Base-by-base conservation (phyloP, 2,888 invertebrate genomes). In the Phengaris alcon region DNA sequence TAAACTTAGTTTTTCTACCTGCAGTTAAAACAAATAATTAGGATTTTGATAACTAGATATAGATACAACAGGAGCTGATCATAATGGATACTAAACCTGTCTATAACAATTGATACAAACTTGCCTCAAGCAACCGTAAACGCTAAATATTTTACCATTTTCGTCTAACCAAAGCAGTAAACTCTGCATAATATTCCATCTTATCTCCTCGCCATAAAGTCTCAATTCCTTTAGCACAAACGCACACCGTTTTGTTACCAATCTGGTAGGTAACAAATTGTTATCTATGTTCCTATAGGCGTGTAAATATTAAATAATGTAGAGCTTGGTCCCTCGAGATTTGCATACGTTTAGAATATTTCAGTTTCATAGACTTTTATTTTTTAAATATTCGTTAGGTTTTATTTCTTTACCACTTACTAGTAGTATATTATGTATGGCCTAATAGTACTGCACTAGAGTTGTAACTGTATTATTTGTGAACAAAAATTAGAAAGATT, bases 291-390 rank as follows among this genome's bases (percentile, higher is more conserved):
- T n/a, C n/a, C n/a, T 55, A 55, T 55, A 6, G n/a, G n/a, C n/a
- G 7, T n/a, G 55, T n/a, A 55, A 55, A 55, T 55, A 55, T 55
- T 55, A 55, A 55, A 55, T n/a, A 55, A 48, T 48, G 48, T 48
- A n/a, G 55, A n/a, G 55, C n/a, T 13, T 15, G 6, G 55, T 15
- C 55, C 8, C 8, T 15, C n/a, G 7, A 57, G 55, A 57, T 57
- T 57, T 57, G n/a, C n/a, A 57, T 57, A 55, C 13, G 55, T 55
- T 54, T 55, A 55, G 13, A 57, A 57, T 57, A 57, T 57, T n/a
- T 57, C 15, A 8, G 55, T 57, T 57, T 8, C 55, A 57, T 57
- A 8, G 8, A 57, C 6, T 57, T n/a, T 15, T n/a, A 46, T 46
- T 48, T 6, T 48, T 7, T 48, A 7, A 7, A 7, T 48, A 6